Conservation (phyloP, 2,113 vertebrate genomes). For the Planiliza haematocheilus region DNA sequence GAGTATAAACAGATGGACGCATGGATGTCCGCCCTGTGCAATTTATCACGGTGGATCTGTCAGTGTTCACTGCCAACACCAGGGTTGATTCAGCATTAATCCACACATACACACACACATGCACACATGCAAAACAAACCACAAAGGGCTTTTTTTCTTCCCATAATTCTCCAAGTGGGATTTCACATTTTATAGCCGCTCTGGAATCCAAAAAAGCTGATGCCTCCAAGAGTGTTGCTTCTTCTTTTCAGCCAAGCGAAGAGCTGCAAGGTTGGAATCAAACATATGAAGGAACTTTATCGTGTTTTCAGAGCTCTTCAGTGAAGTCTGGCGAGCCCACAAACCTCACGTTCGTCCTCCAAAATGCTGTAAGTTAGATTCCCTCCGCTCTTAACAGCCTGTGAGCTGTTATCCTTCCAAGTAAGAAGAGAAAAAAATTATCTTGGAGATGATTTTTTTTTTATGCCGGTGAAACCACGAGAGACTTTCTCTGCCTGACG, state of each 20-base stretch:
- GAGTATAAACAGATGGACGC: slow-evolving; percentile 55
- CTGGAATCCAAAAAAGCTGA: slow-evolving; percentile 34
- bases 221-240: slow-evolving; percentile 21
- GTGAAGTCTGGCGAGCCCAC: slow-evolving; percentile 24
- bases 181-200: slow-evolving; percentile 44
- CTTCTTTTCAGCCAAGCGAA: neutral
- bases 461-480: slow-evolving; percentile 27
- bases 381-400: neutral
- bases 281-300: slow-evolving; percentile 12
- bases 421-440: neutral
- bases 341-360: no score
- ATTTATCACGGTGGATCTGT: slow-evolving; percentile 50
- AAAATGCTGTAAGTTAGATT: slow-evolving; percentile 29
- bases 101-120: slow-evolving; percentile 21
- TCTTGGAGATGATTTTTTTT: slow-evolving; percentile 33
- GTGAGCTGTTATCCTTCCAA: no score
- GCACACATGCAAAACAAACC: slow-evolving; percentile 41
- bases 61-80: slow-evolving; percentile 35
- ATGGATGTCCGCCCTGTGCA: slow-evolving; percentile 35
- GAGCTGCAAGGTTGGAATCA: neutral
- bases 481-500: slow-evolving; percentile 31
- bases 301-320: slow-evolving; percentile 25
- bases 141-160: slow-evolving; percentile 34
- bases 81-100: slow-evolving; percentile 46
- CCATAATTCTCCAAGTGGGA: slow-evolving; percentile 31